Evolutionary conservation across 2,797 vertebrate genomes (phyloP), one percentile per base, ranked within the genome.

Genomic region (Yasuhikotakia modesta): DNA sequence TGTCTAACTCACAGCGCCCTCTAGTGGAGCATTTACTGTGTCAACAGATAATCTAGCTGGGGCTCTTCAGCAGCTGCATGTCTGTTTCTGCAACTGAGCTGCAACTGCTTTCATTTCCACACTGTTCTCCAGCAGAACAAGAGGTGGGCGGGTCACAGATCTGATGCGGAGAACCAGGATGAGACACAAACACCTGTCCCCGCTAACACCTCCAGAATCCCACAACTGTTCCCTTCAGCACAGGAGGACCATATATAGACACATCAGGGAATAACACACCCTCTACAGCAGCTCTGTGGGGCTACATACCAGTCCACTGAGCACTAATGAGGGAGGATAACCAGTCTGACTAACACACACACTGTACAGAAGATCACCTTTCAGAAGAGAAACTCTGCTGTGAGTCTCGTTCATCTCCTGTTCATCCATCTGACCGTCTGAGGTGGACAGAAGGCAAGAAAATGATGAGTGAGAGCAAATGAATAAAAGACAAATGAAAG

Each of bases 401-500:
- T 96, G 93, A 24, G 95, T 93, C 87, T 99, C 96, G 50, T 95
- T 97, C 84, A 99, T 87, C 78, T 99, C 97, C 88, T 97, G 96
- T 58, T 99, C 96, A 83, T 99, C 97, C 97, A 98, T 99, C 86
- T 98, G 97, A 76, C 96, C 96, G 81, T 99, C 97, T 99, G 80
- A 72, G 84, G 82, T n/a, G n/a, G n/a, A n/a, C n/a, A n/a, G n/a
- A n/a, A n/a, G n/a, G n/a, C n/a, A n/a, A n/a, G n/a, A n/a, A n/a
- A n/a, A 3, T n/a, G 5, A 53, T 55, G 2, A 48, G 7, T 78
- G 1, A 81, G n/a, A n/a, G n/a, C n/a, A n/a, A n/a, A n/a, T n/a
- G n/a, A 6, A 67, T 1, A 58, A 74, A 14, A 61, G 0, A 60
- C 11, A 46, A 43, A 10, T 43, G 19, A 21, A 13, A 60, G 10